phyloP scores from a whole-genome alignment of 2,113 vertebrate genomes.

The Corynorhinus townsendii region DNA sequence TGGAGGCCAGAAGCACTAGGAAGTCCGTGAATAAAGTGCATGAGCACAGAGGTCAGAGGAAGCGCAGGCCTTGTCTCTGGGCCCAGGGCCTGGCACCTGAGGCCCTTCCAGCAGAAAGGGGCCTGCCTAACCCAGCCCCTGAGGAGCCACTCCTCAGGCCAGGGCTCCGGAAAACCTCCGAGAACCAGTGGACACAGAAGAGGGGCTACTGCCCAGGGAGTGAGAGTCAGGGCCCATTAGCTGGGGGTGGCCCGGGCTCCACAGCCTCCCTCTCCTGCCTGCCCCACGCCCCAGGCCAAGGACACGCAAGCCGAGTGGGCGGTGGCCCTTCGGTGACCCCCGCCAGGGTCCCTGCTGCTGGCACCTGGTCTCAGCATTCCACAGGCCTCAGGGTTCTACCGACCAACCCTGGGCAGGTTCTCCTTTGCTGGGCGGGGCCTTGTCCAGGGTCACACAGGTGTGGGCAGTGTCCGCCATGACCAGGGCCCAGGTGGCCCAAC shows the following conservation, averaged over 20 bases:
- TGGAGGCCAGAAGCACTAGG: neutral
- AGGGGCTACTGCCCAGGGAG: neutral
- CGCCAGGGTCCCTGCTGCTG: neutral
- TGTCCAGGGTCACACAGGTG: rapidly evolving
- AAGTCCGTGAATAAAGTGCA: neutral
- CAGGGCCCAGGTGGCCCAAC: neutral
- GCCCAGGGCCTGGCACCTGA: rapidly evolving
- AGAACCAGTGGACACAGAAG: neutral
- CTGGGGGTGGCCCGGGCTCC: neutral
- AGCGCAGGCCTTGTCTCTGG: neutral
- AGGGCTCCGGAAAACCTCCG: neutral
- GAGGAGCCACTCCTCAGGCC: neutral
- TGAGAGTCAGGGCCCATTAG: constrained; percentile 3
- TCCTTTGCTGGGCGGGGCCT: rapidly evolving
- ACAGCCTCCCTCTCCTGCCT: neutral
- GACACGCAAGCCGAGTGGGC: neutral
- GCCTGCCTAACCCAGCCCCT: neutral
- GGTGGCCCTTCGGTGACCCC: neutral
- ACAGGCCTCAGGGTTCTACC: neutral
- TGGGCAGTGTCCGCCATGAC: neutral
- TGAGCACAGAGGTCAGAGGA: neutral
- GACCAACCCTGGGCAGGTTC: no score
- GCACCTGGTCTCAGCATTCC: rapidly evolving
- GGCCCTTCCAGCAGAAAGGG: neutral
- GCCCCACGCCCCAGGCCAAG: neutral